Evolutionary conservation across 2,888 invertebrate genomes (phyloP).

Genomic region (Leptogaster cylindrica): DNA sequence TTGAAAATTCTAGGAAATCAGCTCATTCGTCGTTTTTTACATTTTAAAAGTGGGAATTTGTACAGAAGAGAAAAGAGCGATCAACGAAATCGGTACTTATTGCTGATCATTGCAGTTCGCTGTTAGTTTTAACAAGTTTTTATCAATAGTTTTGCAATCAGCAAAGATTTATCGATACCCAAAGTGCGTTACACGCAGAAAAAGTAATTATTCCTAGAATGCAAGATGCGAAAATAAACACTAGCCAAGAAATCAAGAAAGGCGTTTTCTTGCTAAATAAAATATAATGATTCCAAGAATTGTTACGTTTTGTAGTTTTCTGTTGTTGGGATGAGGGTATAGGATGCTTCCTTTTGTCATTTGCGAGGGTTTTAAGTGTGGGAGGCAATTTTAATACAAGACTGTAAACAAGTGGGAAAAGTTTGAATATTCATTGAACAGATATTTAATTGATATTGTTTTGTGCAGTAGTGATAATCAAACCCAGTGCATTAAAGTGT

Average conservation of each 20-base stretch:
- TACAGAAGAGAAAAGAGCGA: not conserved
- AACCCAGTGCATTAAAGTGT: too few relatives aligned
- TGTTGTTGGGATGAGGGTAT: not conserved
- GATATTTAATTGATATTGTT: too few relatives aligned
- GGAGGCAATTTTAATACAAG: too few relatives aligned
- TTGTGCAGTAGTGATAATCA: too few relatives aligned
- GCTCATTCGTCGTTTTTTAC: not conserved
- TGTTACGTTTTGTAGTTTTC: not conserved
- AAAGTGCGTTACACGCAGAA: not conserved
- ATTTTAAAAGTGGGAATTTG: too few relatives aligned
- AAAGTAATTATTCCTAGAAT: constrained; percentile 6
- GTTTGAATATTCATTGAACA: too few relatives aligned
- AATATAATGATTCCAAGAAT: constrained; percentile 6
- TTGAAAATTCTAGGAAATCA: not conserved
- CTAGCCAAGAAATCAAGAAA: not conserved
- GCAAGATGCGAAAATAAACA: too few relatives aligned
- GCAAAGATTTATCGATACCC: not conserved
- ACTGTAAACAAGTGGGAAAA: too few relatives aligned
- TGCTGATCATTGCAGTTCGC: not conserved
- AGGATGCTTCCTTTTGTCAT: not conserved
- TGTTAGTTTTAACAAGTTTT: not conserved
- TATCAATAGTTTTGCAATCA: not conserved
- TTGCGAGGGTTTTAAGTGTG: not conserved
- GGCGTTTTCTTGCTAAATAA: not conserved
- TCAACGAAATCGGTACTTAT: not conserved